These are phyloP conservation scores for Eilema depressum DNA, from an alignment of 2,888 invertebrate genomes.

Conservation along the genomic window DNA sequence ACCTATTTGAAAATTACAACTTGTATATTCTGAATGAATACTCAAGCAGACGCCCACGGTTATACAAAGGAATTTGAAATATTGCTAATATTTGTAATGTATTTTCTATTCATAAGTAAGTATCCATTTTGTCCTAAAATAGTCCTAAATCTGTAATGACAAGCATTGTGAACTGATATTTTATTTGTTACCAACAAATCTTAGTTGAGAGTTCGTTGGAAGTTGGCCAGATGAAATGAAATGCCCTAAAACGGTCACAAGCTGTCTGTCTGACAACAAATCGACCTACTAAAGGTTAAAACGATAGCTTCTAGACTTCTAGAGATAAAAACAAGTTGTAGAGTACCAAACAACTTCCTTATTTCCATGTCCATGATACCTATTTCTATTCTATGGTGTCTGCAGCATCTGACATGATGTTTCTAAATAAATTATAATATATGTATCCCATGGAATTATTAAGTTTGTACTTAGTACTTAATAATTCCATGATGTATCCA, in stretches of 20 bases:
- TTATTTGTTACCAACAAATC: conserved; percentile 39
- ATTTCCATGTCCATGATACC: too few species aligned
- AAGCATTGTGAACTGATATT: conserved; percentile 27
- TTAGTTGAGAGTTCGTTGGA: conserved; percentile 46
- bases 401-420: too few species aligned
- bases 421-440: too few species aligned
- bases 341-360: too few species aligned
- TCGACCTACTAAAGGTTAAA: background rate
- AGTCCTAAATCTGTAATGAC: conserved; percentile 2
- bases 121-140: background rate
- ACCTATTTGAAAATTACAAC: too few species aligned
- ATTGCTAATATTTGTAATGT: background rate
- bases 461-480: too few species aligned
- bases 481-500: too few species aligned
- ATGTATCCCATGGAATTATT: too few species aligned
- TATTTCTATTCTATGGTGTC: too few species aligned
- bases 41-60: background rate
- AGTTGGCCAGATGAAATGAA: conserved; percentile 44
- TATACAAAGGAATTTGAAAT: background rate
- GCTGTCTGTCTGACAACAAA: background rate
- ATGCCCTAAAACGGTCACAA: conserved; percentile 17
- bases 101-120: background rate
- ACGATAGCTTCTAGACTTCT: too few species aligned
- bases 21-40: background rate
- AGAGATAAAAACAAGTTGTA: too few species aligned